Evolutionary conservation across 2,797 vertebrate species (phyloP).

Genomic region (Coregonus ussuriensis): DNA sequence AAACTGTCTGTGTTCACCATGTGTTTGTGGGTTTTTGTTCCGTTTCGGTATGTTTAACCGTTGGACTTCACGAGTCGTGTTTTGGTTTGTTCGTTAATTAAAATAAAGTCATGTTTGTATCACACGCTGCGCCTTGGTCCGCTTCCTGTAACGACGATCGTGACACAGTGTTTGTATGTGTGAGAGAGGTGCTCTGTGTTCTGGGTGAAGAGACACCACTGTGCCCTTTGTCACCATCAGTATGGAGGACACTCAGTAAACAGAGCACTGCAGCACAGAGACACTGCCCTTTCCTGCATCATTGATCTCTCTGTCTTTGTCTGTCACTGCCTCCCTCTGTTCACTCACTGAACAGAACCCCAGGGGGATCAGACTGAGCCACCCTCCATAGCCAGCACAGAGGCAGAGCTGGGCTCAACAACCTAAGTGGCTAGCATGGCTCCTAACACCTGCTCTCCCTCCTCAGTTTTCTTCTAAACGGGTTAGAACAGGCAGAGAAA

Average conservation of each 20-base stretch:
- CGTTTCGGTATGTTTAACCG: no score
- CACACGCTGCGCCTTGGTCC: no score
- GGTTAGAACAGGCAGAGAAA: not conserved
- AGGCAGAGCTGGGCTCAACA: no score
- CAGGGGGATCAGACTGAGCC: not conserved
- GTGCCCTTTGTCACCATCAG: not conserved
- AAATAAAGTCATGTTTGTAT: no score
- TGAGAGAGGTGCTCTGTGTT: not conserved
- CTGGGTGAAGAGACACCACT: not conserved
- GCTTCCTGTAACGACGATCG: no score
- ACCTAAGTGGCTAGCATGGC: no score
- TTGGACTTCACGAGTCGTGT: no score
- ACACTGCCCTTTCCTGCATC: slow-evolving; percentile 52
- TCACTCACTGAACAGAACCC: not conserved
- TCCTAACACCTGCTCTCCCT: no score
- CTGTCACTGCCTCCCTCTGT: not conserved
- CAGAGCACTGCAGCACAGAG: slow-evolving; percentile 33
- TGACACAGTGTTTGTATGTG: not conserved
- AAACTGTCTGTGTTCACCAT: no score
- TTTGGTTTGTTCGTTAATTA: no score
- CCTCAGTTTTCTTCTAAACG: not conserved
- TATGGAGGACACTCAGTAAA: slow-evolving; percentile 23
- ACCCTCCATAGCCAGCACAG: slow-evolving; percentile 19
- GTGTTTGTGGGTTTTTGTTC: no score
- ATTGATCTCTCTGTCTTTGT: slow-evolving; percentile 38